phyloP scores from a whole-genome alignment of 2,888 invertebrate genomes.

The Apodemia zela region DNA sequence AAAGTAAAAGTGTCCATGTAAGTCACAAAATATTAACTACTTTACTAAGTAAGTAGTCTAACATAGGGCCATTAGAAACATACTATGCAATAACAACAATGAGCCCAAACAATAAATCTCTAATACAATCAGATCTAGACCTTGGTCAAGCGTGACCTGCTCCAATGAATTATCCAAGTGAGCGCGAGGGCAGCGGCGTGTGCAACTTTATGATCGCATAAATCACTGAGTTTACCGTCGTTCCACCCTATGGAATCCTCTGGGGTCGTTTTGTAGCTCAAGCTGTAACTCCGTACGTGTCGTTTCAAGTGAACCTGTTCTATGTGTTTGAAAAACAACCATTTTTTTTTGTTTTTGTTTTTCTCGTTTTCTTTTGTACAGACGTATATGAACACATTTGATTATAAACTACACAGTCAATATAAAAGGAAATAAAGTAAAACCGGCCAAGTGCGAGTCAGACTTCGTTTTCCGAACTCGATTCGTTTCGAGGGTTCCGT shows the following conservation, averaged over 20 bases:
- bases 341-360: background rate
- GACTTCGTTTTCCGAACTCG: too few species aligned
- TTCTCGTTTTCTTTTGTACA: background rate
- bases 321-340: background rate
- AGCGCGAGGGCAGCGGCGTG: constrained; percentile 68
- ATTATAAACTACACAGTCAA: background rate
- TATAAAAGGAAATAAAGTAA: too few species aligned
- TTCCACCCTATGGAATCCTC: constrained; percentile 40
- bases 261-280: constrained; percentile 28
- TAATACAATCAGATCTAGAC: constrained; percentile 53
- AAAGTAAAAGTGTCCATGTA: too few species aligned
- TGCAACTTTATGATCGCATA: constrained; percentile 70
- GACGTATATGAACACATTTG: background rate
- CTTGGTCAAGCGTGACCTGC: constrained; percentile 60
- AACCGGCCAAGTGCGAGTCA: too few species aligned
- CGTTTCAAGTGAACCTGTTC: constrained; percentile 2
- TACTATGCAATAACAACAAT: constrained; percentile 18
- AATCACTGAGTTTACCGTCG: constrained; percentile 61
- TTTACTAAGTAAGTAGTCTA: background rate
- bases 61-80: constrained; percentile 4
- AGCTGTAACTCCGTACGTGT: constrained; percentile 11
- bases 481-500: too few species aligned
- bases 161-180: constrained; percentile 75
- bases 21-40: background rate
- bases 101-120: constrained; percentile 46